Evolutionary conservation across 53 echinoderm and acorn worm genomes (phyloP).

Genomic region (Mesocentrotus franciscanus): DNA sequence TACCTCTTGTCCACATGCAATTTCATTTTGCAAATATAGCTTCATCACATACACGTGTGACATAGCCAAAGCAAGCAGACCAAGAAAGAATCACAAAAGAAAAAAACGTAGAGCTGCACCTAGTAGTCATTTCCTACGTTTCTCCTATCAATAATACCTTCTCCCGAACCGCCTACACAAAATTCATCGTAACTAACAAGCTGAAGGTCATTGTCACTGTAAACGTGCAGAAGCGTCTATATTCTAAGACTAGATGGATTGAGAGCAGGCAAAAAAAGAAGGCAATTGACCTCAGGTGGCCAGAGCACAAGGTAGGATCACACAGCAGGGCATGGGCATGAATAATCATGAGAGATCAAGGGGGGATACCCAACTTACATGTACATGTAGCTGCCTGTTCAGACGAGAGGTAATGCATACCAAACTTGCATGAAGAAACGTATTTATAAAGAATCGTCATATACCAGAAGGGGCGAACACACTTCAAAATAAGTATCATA

Average conservation of each 20-base stretch:
- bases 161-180: not conserved
- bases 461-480: too few relatives aligned
- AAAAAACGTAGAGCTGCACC: not conserved
- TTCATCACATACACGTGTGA: too few relatives aligned
- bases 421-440: too few relatives aligned
- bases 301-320: not conserved
- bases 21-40: too few relatives aligned
- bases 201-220: not conserved
- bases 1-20: too few relatives aligned
- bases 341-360: conserved; percentile 37
- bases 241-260: not conserved
- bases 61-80: too few relatives aligned
- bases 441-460: too few relatives aligned
- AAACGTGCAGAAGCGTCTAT: not conserved
- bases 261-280: not conserved
- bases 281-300: conserved; percentile 40
- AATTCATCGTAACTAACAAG: not conserved
- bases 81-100: too few relatives aligned
- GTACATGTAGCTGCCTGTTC: too few relatives aligned
- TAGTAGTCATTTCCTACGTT: not conserved
- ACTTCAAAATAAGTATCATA: too few relatives aligned
- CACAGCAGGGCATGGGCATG: conserved; percentile 5
- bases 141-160: not conserved
- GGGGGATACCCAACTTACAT: conserved; percentile 32
- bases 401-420: too few relatives aligned